Evolutionary conservation across 1,140 invertebrate genomes (phyloP), one percentile per base, ranked within the genome.

Genomic region (Apis laboriosa): DNA sequence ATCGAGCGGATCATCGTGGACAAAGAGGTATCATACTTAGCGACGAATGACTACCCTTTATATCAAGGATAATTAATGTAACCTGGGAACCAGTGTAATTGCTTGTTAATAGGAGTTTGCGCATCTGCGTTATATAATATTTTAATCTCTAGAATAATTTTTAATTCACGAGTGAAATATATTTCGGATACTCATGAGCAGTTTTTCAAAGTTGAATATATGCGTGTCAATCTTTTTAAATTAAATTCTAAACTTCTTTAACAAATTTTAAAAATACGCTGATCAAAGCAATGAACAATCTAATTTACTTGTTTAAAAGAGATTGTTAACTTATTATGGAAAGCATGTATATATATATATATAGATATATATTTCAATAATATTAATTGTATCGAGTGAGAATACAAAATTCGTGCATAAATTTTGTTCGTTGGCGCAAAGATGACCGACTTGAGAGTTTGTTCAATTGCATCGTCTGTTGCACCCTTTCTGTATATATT

Each of bases 1-100:
- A 94, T 94, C 91, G 93, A 92, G 91, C 88, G 92, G 60, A 90
- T 89, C 84, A 90, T 89, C 84, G 61, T 66, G 83, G 78, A 91
- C 86, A 90, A 88, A 90, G 77, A 90, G 73, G 24, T 67, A 66
- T 87, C 73, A 90, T 89, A 88, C 79, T 90, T 87, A 83, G 77
- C 83, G 85, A 90, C 75, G 74, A 71, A n/a, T 73, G 66, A 19
- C 51, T 56, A 60, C 68, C 51, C 74, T 82, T 79, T 79, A 24
- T 77, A 81, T 78, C 28, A 67, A 15, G 24, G 75, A 90, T 89
- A 91, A 92, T 92, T 92, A 92, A 92, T 92, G 79, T 91, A 87
- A 84, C 77, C 34, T 68, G 82, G 66, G 51, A 83, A 70, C 79
- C 79, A 84, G 84, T 89, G 90, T 93, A 92, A 93, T 93, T 93